Base-by-base conservation (phyloP, 2,113 vertebrate species). In the Oryctolagus cuniculus region DNA sequence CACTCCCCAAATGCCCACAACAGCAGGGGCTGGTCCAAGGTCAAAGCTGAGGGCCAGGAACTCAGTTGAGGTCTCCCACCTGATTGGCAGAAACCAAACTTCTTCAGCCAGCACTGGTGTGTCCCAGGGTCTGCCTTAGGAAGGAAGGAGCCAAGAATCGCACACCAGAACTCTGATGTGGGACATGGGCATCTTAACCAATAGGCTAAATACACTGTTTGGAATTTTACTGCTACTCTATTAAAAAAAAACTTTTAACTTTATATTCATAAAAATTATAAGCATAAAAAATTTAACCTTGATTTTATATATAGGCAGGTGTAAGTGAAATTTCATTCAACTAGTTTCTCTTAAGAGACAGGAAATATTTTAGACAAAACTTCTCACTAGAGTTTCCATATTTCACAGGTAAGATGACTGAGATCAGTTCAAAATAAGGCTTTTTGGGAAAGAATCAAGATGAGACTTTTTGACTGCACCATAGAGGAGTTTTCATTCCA, bases 321-420 rank as follows among this genome's bases (percentile, higher is more conserved):
- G 29, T 38, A 69, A 79, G 15, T 61, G 69, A 58, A 64, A 73
- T 74, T 24, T 75, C 17, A 80, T 31, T 61, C 27, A 74, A n/a
- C 21, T n/a, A 17, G 1, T 74, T 92, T 74, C n/a, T 53, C n/a
- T 79, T 49, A 67, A 91, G 82, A 82, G 0, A 2, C n/a, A 15
- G 66, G 25, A 90, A 85, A 64, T 84, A 58, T 84, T 95, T 95
- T 78, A 91, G 38, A 58, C 72, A 74, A 36, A 87, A 81, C 3
- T 6, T 10, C 63, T 19, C 22, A 69, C 61, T 70, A 82, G 16
- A 91, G 72, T 84, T 36, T 77, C 67, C 81, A 16, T 10, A 34
- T 6, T 86, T 92, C 27, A 77, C 0, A 84, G 72, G 61, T 77
- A 55, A 34, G 29, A 88, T 70, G 66, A 58, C 3, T 24, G 6